Evolutionary conservation across 2,113 vertebrate species (phyloP), one percentile per base, ranked within the genome.

Genomic region (Pyrgilauda ruficollis): DNA sequence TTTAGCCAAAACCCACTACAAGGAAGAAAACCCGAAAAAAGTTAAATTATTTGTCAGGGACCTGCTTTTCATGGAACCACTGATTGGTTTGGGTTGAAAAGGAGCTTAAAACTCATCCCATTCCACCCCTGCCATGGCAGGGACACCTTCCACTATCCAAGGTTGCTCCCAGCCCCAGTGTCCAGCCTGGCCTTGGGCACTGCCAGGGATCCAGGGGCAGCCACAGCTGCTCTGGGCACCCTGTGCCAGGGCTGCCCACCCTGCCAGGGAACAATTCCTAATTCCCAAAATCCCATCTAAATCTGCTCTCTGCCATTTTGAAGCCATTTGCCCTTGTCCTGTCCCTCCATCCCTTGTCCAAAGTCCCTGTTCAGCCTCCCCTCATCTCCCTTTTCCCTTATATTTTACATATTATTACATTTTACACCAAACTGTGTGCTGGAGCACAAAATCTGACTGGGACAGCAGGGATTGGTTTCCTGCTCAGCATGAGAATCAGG

Each of bases 51-150:
- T 30, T 62, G 8, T 72, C 2, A 0, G 30, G 61, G 33, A 37
- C 20, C 12, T 10, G 9, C 41, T 84, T 80, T 81, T 28, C 23
- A 30, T 17, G n/a, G 49, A 56, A 44, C 50, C 27, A 2, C 7
- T 8, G 33, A 15, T 0, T 39, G 23, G 5, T 28, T 52, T 50
- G 58, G 1, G 9, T 64, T 50, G 37, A 43, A 63, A 84, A 13
- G 27, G 33, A 78, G 1, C 6, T 50, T 9, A 27, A 84, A 46
- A 0, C 22, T 1, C 47, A 31, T 1, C 68, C 33, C 37, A 2
- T 14, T 0, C 41, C 61, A 28, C 4, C 37, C 24, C 24, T 4
- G n/a, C 79, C 72, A 28, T 9, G 22, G 56, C 64, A 90, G 79
- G 31, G 79, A 43, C 72, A 33, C 35, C 69, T 90, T 0, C 61